These are phyloP conservation scores for Cryptomyrus ogoouensis DNA, from an alignment of 2,113 vertebrate genomes.

Conservation along the genomic window DNA sequence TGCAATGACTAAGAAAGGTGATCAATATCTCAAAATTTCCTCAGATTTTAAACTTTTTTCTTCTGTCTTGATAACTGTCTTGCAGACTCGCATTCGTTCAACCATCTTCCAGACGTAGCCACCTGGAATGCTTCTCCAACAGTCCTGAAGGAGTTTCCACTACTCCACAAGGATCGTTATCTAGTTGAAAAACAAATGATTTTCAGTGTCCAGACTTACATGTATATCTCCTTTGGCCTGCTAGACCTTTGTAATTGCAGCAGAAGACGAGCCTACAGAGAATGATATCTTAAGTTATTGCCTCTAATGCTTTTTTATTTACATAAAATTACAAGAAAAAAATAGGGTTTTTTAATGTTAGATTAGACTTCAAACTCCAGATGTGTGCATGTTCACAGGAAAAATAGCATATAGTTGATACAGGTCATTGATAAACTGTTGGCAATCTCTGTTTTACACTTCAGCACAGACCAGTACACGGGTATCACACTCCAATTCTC, in stretches of 20 bases:
- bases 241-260: neutral
- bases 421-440: neutral
- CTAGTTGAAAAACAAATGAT: neutral
- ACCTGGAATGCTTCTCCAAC: neutral
- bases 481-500: neutral
- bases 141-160: neutral
- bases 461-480: neutral
- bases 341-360: neutral
- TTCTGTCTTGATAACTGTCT: neutral
- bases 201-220: constrained; percentile 35
- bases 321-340: neutral
- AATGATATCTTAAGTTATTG: neutral
- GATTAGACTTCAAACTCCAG: neutral
- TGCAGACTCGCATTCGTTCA: neutral
- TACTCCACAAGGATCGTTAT: neutral
- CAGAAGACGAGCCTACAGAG: neutral
- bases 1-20: neutral
- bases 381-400: neutral
- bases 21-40: neutral
- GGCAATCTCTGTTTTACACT: neutral
- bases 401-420: neutral
- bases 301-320: neutral
- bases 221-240: constrained; percentile 37
- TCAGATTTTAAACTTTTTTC: neutral
- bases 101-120: neutral